A percentile compares a stretch with the other conserved stretches of the same genome.
phyloP scores from a whole-genome alignment of 2,797 vertebrate species.

The Heterohyrax brucei region DNA sequence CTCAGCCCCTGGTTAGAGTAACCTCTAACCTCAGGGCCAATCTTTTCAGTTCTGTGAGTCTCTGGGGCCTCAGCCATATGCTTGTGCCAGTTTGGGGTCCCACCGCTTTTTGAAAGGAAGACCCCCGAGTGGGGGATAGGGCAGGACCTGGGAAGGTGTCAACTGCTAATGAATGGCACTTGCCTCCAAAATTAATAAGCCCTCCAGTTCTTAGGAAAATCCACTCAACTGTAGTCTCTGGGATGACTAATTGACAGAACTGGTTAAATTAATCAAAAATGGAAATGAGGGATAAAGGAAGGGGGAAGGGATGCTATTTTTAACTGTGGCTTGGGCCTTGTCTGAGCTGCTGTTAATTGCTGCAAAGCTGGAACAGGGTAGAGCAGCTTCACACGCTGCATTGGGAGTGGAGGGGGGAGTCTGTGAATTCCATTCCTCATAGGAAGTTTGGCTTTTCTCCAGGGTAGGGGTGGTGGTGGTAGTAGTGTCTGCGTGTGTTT shows the following conservation, averaged over 20 bases:
- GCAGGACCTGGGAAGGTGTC: conserved; percentile 52
- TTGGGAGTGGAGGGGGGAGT: not conserved
- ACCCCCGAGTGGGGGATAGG: not conserved
- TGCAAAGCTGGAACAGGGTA: conserved; percentile 55
- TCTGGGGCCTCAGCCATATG: not conserved
- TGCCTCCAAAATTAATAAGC: conserved; percentile 81
- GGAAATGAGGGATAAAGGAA: conserved; percentile 54
- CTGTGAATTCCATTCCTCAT: not conserved
- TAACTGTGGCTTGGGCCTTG: conserved; percentile 56
- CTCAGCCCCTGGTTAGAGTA: not conserved
- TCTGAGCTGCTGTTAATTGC: conserved; percentile 72
- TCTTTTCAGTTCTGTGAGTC: not conserved
- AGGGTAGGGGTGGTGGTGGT: not conserved
- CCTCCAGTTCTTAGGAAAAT: conserved; percentile 76
- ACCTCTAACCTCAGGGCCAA: not conserved
- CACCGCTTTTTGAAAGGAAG: not conserved
- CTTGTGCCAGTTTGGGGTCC: not conserved
- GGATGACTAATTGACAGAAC: conserved; percentile 84
- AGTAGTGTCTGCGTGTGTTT: conserved; percentile 55
- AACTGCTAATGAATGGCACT: conserved; percentile 74
- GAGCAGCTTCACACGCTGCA: not conserved
- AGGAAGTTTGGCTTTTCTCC: conserved; percentile 66
- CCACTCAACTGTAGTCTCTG: conserved; percentile 73
- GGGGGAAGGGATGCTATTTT: conserved; percentile 70
- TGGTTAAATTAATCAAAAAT: conserved; percentile 79